Evolutionary conservation across 2,113 vertebrate genomes (phyloP).

Genomic region (Macrotus californicus): DNA sequence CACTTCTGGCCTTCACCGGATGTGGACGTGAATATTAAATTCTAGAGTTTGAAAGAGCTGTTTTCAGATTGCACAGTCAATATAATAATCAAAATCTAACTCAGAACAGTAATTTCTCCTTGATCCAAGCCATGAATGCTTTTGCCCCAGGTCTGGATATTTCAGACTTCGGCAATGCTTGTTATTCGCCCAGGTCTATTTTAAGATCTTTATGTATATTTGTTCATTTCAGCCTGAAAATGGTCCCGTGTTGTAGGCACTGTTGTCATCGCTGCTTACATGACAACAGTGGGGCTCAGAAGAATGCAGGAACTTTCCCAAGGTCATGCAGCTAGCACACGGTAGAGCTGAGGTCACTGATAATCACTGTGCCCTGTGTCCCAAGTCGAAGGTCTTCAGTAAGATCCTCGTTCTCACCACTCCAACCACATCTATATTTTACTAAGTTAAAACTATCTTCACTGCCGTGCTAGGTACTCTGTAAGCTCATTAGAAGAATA

Average conservation of each 20-base stretch:
- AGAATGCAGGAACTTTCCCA: not conserved
- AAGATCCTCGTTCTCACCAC: not conserved
- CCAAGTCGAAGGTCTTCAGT: not conserved
- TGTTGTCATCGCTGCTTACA: not conserved
- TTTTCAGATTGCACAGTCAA: not conserved
- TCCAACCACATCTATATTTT: not conserved
- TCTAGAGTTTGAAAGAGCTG: not conserved
- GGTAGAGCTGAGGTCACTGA: not conserved
- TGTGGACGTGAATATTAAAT: not conserved
- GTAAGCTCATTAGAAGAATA: conserved; percentile 3
- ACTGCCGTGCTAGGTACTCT: conserved; percentile 2
- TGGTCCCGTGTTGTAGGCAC: not conserved
- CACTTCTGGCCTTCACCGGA: not conserved
- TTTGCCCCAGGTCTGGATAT: not conserved
- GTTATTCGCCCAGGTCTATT: not conserved
- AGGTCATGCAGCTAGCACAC: not conserved
- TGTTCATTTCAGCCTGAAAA: not conserved
- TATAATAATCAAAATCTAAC: conserved; percentile 9
- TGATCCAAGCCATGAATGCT: not conserved
- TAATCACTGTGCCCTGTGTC: not conserved
- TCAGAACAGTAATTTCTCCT: not conserved
- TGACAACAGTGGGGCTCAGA: not conserved
- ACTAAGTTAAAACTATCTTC: not conserved
- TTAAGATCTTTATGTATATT: not conserved
- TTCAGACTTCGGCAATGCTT: conserved; percentile 27